Evolutionary conservation across 1,140 invertebrate genomes (phyloP), one percentile per base, ranked within the genome.

Genomic region (Gryon sp.): DNA sequence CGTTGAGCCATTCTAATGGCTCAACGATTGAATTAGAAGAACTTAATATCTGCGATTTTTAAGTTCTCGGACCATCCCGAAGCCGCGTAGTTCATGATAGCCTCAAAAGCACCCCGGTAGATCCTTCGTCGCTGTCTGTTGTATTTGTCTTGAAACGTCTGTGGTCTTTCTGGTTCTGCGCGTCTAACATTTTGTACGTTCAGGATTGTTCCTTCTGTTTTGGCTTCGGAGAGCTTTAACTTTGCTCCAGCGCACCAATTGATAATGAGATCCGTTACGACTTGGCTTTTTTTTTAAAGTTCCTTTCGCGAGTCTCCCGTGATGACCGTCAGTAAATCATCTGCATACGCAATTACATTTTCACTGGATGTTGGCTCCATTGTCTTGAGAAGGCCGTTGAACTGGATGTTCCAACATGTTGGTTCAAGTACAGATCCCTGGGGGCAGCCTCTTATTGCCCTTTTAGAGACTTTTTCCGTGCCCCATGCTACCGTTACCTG

Each of bases 391-490:
- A 80, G 24, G 0, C 34, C 59, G 24, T 82, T 76, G 26, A 84
- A 78, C 9, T 76, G 57, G 0, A 83, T 11, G 14, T 77, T 82
- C 78, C 81, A 83, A 15, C 72, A 78, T 0, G 40, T 22, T 0
- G 83, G 82, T 0, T 80, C 80, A 4, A 80, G 66, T 0, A 84
- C 73, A 0, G 83, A 84, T 0, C 81, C 81, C 41, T 83, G 81
- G 0, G 82, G 82, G 8, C 82, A 82, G 5, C 82, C 80, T 5
- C 68, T 43, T 0, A 72, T 76, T 4, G 74, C 50, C 9, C 0
- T 0, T 8, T 74, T 57, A 24, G 69, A 24, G 24, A 46, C 52
- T 34, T 0, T n/a, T 22, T 59, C 60, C 15, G 43, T 32, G 4
- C 50, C 45, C 43, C 40, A 46, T 12, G 38, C 8, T 1, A 45